phyloP scores from a whole-genome alignment of 2,797 vertebrate species.

The Hoplostethus mediterraneus region DNA sequence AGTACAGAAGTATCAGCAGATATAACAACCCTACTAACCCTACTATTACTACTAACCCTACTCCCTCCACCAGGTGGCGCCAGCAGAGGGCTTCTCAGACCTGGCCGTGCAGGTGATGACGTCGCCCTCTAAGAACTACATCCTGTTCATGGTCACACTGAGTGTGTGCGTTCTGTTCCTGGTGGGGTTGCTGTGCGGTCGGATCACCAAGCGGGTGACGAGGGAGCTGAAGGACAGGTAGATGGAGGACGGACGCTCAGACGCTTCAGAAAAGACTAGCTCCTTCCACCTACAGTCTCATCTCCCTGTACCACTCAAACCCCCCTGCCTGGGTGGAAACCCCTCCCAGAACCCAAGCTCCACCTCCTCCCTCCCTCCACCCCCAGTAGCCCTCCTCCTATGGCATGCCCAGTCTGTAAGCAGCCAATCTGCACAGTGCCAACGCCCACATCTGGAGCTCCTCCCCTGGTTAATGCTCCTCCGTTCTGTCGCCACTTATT shows the following conservation, averaged over 20 bases:
- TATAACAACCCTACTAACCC: no score
- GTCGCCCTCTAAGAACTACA: constrained; percentile 96
- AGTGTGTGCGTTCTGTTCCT: constrained; percentile 94
- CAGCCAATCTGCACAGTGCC: constrained; percentile 68
- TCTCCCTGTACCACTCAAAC: constrained; percentile 22
- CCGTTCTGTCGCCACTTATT: constrained; percentile 76
- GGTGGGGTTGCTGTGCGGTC: constrained; percentile 95
- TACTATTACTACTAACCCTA: no score
- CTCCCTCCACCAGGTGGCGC: constrained; percentile 88
- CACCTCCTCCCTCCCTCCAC: not conserved
- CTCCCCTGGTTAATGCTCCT: constrained; percentile 20
- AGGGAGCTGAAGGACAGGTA: constrained; percentile 98
- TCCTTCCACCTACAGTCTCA: constrained; percentile 23
- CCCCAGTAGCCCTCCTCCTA: constrained; percentile 16
- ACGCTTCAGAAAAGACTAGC: constrained; percentile 24
- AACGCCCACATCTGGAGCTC: constrained; percentile 56
- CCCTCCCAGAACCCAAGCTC: not conserved
- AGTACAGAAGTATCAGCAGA: no score
- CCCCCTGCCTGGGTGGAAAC: not conserved
- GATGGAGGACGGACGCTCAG: constrained; percentile 56
- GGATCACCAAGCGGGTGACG: constrained; percentile 96
- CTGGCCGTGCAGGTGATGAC: constrained; percentile 95
- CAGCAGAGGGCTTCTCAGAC: constrained; percentile 95
- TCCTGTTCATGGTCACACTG: constrained; percentile 90
- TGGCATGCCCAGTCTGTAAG: constrained; percentile 32